phyloP scores from a whole-genome alignment of 1,140 invertebrate genomes.

The Drosophila arizonae region DNA sequence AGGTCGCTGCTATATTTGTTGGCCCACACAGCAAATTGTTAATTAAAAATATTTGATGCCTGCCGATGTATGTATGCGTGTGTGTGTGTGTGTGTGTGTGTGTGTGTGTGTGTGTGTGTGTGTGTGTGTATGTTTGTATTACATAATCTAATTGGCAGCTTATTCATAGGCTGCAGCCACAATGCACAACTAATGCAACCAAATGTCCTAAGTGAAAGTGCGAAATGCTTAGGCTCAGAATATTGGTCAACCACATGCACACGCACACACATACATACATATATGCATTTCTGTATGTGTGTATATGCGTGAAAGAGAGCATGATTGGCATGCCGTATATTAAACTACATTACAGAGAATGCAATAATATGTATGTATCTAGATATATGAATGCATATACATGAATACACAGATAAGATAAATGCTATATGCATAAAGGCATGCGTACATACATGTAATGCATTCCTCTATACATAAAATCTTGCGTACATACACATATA shows the following conservation, averaged over 20 bases:
- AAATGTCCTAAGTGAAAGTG: constrained; percentile 33
- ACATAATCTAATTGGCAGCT: constrained; percentile 36
- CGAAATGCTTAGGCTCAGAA: constrained; percentile 25
- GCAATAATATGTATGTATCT: too few species aligned
- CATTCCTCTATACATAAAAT: too few species aligned
- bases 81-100: not conserved
- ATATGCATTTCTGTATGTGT: too few species aligned
- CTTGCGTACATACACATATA: too few species aligned
- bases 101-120: constrained; percentile 9
- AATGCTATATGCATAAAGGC: too few species aligned
- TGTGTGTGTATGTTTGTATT: not conserved
- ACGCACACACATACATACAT: not conserved
- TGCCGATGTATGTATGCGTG: constrained; percentile 9
- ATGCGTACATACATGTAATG: too few species aligned
- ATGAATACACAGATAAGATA: too few species aligned
- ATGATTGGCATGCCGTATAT: too few species aligned
- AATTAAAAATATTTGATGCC: constrained; percentile 72
- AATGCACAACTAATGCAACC: constrained; percentile 48
- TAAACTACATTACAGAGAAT: too few species aligned
- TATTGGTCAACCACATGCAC: constrained; percentile 22
- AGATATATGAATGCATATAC: too few species aligned
- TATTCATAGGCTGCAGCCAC: constrained; percentile 38
- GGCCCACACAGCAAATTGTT: constrained; percentile 57
- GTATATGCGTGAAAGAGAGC: too few species aligned
- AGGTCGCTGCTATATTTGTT: constrained; percentile 21